These are phyloP conservation scores for Drosophila ogumai DNA, from an alignment of 1,140 invertebrate species.

Conservation along the genomic window DNA sequence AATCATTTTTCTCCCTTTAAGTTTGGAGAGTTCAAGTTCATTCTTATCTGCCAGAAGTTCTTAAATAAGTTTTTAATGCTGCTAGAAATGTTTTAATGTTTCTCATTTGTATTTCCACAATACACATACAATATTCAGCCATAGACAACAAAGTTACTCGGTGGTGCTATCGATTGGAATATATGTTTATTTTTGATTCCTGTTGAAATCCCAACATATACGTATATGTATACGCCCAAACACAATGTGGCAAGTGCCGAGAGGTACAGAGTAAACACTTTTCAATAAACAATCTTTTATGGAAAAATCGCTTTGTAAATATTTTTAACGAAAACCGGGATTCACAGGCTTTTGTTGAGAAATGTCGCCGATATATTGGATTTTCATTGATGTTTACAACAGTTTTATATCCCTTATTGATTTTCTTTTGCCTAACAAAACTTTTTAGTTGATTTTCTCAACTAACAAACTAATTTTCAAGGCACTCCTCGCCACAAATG, in stretches of 20 bases:
- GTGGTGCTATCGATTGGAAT: slow-evolving; percentile 20
- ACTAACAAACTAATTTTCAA: slow-evolving; percentile 16
- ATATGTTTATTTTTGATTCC: slow-evolving; percentile 28
- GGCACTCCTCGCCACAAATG: not conserved
- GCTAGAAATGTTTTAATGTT: not conserved
- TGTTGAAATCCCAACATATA: slow-evolving; percentile 15
- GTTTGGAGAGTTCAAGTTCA: slow-evolving; percentile 34
- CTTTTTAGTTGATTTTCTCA: not conserved
- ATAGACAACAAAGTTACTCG: slow-evolving; percentile 22
- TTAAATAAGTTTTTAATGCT: slow-evolving; percentile 1
- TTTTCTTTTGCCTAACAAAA: slow-evolving; percentile 3
- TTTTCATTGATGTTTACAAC: slow-evolving; percentile 2
- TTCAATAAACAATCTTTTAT: slow-evolving; percentile 42
- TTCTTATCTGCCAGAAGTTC: slow-evolving; percentile 23
- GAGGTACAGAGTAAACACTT: slow-evolving; percentile 38
- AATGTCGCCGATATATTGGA: not conserved
- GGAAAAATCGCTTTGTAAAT: slow-evolving; percentile 28
- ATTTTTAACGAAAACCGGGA: slow-evolving; percentile 15
- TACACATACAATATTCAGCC: slow-evolving; percentile 18
- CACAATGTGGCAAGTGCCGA: slow-evolving; percentile 45
- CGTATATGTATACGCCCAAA: slow-evolving; percentile 1
- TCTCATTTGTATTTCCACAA: not conserved
- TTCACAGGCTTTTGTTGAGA: not conserved
- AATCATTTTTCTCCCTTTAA: not conserved
- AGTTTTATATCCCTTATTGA: slow-evolving; percentile 12